These are phyloP conservation scores for Tortricodes alternella DNA, from an alignment of 2,888 invertebrate species.

Conservation along the genomic window DNA sequence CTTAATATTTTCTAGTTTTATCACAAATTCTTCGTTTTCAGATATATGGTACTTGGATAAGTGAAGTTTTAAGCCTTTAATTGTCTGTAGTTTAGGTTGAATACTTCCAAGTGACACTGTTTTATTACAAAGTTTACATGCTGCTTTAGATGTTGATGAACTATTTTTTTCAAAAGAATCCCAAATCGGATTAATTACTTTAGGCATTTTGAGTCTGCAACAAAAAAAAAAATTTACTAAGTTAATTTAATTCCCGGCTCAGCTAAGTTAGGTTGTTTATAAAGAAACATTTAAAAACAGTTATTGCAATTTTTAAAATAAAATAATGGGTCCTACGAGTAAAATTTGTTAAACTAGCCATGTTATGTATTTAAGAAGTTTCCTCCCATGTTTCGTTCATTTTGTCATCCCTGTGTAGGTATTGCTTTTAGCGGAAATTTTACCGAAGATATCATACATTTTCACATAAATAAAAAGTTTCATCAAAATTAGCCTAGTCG, in stretches of 20 bases:
- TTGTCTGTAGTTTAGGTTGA: conserved; percentile 15
- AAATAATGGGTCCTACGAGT: background rate
- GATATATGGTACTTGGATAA: conserved; percentile 17
- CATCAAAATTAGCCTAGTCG: background rate
- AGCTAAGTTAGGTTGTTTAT: background rate
- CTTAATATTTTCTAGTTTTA: conserved; percentile 18
- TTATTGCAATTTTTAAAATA: too few species aligned
- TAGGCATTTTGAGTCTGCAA: conserved; percentile 3
- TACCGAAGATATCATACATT: background rate
- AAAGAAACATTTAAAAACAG: too few species aligned
- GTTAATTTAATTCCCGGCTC: background rate
- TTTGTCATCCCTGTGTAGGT: too few species aligned
- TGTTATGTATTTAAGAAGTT: too few species aligned
- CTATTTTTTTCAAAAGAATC: conserved; percentile 20
- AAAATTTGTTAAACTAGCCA: background rate
- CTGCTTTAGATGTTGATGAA: conserved; percentile 11
- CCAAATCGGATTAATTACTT: conserved; percentile 11
- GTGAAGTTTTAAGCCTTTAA: conserved; percentile 17
- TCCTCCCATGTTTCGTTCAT: too few species aligned
- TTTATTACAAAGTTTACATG: conserved; percentile 18
- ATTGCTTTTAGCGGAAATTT: background rate
- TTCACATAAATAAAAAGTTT: background rate
- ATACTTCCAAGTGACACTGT: conserved; percentile 16
- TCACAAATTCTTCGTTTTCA: conserved; percentile 17
- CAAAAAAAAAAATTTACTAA: background rate